Evolutionary conservation across 2,888 invertebrate species (phyloP), one percentile per base, ranked within the genome.

Genomic region (Tenthredo mesomela): DNA sequence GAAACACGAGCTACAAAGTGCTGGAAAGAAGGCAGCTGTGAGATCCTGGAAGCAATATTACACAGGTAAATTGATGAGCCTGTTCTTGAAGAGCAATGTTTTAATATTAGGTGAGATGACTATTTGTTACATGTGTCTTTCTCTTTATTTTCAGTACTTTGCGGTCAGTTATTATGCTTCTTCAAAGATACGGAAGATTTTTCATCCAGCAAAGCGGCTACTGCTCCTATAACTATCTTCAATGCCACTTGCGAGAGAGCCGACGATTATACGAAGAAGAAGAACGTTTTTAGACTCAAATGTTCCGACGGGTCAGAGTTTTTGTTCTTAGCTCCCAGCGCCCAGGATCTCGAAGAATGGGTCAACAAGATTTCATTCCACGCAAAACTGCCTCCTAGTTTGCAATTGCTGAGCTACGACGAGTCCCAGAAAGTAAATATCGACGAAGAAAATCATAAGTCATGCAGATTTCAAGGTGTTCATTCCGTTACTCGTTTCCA

Each of bases 91-190:
- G 25, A 61, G 25, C 25, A 61, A 61, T 61, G 9, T 25, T 61
- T 25, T 25, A 61, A 10, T 61, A 25, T 61, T 3, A 25, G 10
- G 9, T 43, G 0, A 2, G 50, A 80, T 43, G 5, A 21, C 47
- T 80, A 37, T 82, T 67, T 50, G 61, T 80, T 84, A 12, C 43
- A 78, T 70, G 58, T 25, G 12, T 54, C 21, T 85, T 78, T 1
- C 25, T 15, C 25, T 86, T 85, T 67, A 71, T 77, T 89, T 90
- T 9, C 89, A 92, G 99, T 99, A 84, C 95, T 99, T 37, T 99
- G 99, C 92, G 99, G 99, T 0, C 99, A 99, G 93, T 94, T 99
- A 89, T 94, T 99, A 83, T 99, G 99, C 94, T 99, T 99, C 96
- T 99, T 99, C 95, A 97, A 98, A 92, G 98, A 99, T 92, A 97